Evolutionary conservation across 2,888 invertebrate species (phyloP), one percentile per base, ranked within the genome.

Genomic region (Tuta absoluta): DNA sequence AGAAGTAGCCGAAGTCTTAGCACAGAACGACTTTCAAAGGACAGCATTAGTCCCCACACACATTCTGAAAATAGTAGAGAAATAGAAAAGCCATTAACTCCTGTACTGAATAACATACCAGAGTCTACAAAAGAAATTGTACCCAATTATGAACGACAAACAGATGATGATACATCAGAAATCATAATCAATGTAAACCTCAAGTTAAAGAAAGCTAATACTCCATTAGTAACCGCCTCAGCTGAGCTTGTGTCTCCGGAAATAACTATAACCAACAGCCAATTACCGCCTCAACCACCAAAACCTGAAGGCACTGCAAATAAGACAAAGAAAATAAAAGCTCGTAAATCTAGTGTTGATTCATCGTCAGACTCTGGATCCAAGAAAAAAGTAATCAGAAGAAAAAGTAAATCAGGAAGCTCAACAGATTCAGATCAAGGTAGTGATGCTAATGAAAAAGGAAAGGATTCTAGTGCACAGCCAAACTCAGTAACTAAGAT

Each of bases 261-360:
- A 79, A 81, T 90, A 67, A 86, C 82, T 21, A 84, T 89, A 63
- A 84, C 87, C 7, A 91, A 89, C 69, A 85, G 85, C 73, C 86
- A 91, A 68, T 74, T 92, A 69, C 92, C 92, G 53, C 92, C 93
- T 2, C 92, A 89, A 73, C 86, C 89, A 59, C 92, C 92, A 21
- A 92, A 92, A 76, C 17, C 78, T 19, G 92, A 92, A 64, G 77
- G 76, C n/a, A 28, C 69, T 33, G 68, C 71, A 10, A 90, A 89
- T 10, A 90, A 89, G 75, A 69, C 72, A 1, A 91, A 90, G 71
- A 91, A 75, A 87, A 75, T 68, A 67, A 93, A 76, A 86, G 84
- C 68, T 17, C 80, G 84, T 63, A 91, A 91, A 75, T 79, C 86
- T 12, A 89, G 87, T 66, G 83, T 86, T 7, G 90, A 89, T 60